Evolutionary conservation across 1,140 invertebrate species (phyloP), one percentile per base, ranked within the genome.

Genomic region (Tenebrio molitor): DNA sequence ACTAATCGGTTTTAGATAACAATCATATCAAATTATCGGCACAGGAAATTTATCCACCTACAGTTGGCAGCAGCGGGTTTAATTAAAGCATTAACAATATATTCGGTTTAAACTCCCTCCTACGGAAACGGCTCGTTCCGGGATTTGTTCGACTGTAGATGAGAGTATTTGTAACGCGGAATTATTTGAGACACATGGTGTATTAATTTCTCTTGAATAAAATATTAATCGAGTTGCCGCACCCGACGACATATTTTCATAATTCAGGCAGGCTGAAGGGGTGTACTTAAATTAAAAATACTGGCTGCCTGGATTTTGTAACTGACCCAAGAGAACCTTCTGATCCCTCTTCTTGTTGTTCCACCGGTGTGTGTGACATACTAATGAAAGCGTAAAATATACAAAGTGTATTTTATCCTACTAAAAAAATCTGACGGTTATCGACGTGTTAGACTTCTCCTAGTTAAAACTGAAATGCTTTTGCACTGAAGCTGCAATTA

Each of bases 231-330:
- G 25, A 29, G 8, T 29, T 29, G 8, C 3, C 8, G 15, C 19
- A 58, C 50, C n/a, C 6, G 19, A 58, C 21, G n/a, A 58, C 10
- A 58, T 58, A 58, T 29, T 29, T 29, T 58, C 50, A 29, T 17
- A 58, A 58, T 29, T 25, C 3, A n/a, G n/a, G 5, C 10, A 29
- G 21, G 10, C 5, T 7, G 8, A 29, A 29, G 25, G 8, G 42
- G 16, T 8, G 42, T 16, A 16, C 15, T 16, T 53, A 58, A 58
- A 58, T 58, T 58, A 58, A 58, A 58, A 58, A 58, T 58, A 12
- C 0, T 29, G 21, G 10, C 19, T 12, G 36, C 36, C 12, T 2
- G n/a, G 36, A 39, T 39, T 39, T 8, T 3, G 10, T 29, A 14
- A 58, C 21, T 25, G 50, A 15, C 50, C 50, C 23, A 29, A 25